Evolutionary conservation across 2,113 vertebrate genomes (phyloP).

Genomic region (Pachypanchax playfairii): DNA sequence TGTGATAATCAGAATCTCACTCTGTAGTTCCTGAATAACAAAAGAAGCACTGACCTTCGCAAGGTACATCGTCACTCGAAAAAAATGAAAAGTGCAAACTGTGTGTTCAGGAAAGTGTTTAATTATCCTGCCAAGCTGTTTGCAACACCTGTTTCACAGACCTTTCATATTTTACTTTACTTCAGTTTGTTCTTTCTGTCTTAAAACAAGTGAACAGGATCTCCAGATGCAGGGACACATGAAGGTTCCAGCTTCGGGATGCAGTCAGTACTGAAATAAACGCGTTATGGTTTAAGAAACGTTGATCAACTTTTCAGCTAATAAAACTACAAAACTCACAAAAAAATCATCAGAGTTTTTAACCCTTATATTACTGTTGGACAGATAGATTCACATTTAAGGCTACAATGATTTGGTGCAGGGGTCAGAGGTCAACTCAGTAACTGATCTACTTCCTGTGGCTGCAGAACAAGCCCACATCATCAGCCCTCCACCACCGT

Average conservation of each 20-base stretch:
- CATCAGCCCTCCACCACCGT: too few species aligned
- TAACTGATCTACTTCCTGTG: too few species aligned
- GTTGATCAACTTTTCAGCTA: too few species aligned
- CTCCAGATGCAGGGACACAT: neutral
- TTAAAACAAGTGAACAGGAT: neutral
- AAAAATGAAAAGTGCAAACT: constrained; percentile 6
- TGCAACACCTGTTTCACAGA: constrained; percentile 37
- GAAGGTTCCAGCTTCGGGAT: neutral
- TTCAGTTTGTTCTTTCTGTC: neutral
- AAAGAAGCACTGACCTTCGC: constrained; percentile 37
- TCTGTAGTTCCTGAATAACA: constrained; percentile 31
- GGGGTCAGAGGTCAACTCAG: too few species aligned
- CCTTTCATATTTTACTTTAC: neutral
- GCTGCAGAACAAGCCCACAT: too few species aligned
- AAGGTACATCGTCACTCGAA: constrained; percentile 58
- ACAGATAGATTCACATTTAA: too few species aligned
- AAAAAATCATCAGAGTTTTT: too few species aligned
- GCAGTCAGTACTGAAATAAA: neutral
- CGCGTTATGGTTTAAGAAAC: too few species aligned
- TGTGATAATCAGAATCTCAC: constrained; percentile 69
- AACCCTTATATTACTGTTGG: too few species aligned
- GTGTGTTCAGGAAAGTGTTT: constrained; percentile 26
- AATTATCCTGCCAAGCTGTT: constrained; percentile 42
- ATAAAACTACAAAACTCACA: too few species aligned
- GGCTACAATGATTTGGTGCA: too few species aligned